Evolutionary conservation across 2,888 invertebrate genomes (phyloP), one percentile per base, ranked within the genome.

Genomic region (Tinea semifulvella): DNA sequence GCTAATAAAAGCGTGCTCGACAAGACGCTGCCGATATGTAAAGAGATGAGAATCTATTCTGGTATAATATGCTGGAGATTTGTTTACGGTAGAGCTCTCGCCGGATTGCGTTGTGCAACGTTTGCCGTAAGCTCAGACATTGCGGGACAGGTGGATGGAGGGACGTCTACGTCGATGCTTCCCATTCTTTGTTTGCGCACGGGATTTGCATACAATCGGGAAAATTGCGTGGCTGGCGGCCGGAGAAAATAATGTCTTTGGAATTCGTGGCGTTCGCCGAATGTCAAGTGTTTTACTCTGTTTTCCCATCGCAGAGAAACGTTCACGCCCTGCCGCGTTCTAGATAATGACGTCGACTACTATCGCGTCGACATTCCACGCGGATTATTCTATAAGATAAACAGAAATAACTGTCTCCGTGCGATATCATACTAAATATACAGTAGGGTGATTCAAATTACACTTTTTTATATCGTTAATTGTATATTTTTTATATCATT

Each of bases 171-270:
- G 49, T 43, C 50, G 60, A 66, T 64, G 61, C 31, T 74, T 71
- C 42, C 27, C 73, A 71, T 70, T 71, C 74, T 71, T 74, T 77
- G 74, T 76, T 76, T 77, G 70, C 66, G 55, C 58, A 56, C 59
- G 68, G 71, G 74, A 74, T 77, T 77, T 76, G 72, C 76, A 77
- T 75, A 74, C 76, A 77, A 75, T 76, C 69, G 71, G 68, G 67
- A 72, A 75, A 75, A 74, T 77, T 75, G 71, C 71, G 68, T 70
- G 65, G 65, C 60, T 67, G 60, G 61, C 56, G 56, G 54, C 61
- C 56, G 49, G 57, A 22, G 61, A 59, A 67, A 69, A 69, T 22
- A 22, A 36, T 36, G 36, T 36, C 36, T 18, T 36, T 10, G 18
- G 18, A 36, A 36, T 36, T 36, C 18, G 18, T 18, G 18, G 18